These are phyloP conservation scores for Procavia capensis DNA, from an alignment of 2,113 vertebrate species.

Conservation along the genomic window DNA sequence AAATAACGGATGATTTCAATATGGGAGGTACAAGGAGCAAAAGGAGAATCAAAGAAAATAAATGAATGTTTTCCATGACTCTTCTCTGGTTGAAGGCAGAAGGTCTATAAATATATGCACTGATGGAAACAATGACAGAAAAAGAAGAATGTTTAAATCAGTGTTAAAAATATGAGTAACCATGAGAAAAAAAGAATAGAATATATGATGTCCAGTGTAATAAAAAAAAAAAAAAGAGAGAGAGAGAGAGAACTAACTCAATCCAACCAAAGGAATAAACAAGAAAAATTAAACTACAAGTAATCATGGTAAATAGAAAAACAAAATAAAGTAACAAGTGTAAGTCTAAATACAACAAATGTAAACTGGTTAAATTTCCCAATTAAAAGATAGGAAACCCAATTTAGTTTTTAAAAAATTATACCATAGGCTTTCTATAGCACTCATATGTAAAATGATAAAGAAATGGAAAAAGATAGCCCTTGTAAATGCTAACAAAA, in stretches of 20 bases:
- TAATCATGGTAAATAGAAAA: conserved; percentile 39
- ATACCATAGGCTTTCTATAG: neutral
- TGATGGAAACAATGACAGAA: neutral
- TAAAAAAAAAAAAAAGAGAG: neutral
- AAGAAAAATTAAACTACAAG: neutral
- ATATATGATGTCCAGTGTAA: neutral
- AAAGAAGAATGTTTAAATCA: neutral
- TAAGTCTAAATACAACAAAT: neutral
- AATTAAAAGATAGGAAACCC: neutral
- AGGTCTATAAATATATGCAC: neutral
- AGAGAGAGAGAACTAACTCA: conserved; percentile 1
- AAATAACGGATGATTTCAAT: neutral
- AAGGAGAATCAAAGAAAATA: neutral
- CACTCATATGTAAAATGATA: neutral
- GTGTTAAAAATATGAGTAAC: neutral
- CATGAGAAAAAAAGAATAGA: conserved; percentile 52
- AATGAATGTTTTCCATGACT: neutral
- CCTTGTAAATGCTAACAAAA: conserved; percentile 5
- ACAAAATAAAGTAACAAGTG: neutral
- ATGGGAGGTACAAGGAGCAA: neutral
- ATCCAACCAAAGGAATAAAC: neutral
- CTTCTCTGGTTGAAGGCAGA: neutral
- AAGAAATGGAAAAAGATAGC: conserved; percentile 27
- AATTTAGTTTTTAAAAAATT: neutral
- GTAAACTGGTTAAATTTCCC: neutral